These are phyloP conservation scores for Brachionus calyciflorus DNA, from an alignment of 1,140 invertebrate genomes.

Conservation along the genomic window DNA sequence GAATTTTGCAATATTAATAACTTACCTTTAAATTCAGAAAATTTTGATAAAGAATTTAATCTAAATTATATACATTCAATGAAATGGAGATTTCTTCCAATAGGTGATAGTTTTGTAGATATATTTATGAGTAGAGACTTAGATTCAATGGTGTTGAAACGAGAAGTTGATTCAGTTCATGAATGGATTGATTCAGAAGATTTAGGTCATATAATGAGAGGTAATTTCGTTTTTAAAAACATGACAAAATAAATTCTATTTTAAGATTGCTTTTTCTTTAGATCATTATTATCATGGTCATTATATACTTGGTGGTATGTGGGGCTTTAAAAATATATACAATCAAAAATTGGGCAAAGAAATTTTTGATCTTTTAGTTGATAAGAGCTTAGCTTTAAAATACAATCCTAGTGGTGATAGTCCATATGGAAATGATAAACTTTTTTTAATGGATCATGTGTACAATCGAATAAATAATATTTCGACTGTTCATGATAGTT, in stretches of 20 bases:
- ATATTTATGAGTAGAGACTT: slow-evolving; percentile 22
- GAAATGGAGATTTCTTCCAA: slow-evolving; percentile 8
- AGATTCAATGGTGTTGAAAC: not conserved
- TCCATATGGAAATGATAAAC: slow-evolving; percentile 11
- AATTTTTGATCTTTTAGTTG: too few relatives aligned
- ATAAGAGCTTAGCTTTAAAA: not conserved
- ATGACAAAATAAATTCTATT: not conserved
- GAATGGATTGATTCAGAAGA: not conserved
- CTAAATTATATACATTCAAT: slow-evolving; percentile 17
- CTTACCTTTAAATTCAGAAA: not conserved
- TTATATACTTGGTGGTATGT: slow-evolving; percentile 24
- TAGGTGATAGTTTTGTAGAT: slow-evolving; percentile 21
- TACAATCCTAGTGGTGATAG: not conserved
- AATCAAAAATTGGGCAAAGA: too few relatives aligned
- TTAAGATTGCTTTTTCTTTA: not conserved
- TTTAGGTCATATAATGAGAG: slow-evolving; percentile 35
- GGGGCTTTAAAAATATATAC: slow-evolving; percentile 27
- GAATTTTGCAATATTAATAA: slow-evolving; percentile 37
- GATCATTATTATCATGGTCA: slow-evolving; percentile 9
- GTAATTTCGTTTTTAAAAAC: not conserved
- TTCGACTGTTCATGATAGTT: slow-evolving; percentile 13
- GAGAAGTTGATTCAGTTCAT: slow-evolving; percentile 3
- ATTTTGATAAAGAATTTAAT: not conserved
- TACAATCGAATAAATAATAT: not conserved
- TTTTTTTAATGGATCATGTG: slow-evolving; percentile 20